Evolutionary conservation across 2,113 vertebrate genomes (phyloP), one percentile per base, ranked within the genome.

Genomic region (Fregetta grallaria): DNA sequence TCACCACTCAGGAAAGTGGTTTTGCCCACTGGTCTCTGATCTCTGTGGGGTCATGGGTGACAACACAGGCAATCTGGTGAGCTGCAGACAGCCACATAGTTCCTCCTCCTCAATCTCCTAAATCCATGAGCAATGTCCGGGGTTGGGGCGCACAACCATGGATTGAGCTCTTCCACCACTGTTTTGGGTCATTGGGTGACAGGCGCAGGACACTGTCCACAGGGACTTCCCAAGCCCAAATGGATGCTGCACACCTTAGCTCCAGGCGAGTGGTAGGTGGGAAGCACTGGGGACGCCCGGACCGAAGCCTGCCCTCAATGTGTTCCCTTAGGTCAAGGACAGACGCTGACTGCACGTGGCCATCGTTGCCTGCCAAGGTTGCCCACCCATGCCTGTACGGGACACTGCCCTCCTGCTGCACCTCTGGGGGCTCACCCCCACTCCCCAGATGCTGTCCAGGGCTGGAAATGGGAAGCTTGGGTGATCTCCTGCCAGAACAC

Each of bases 61-160:
- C 21, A 52, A 29, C 0, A 6, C 36, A 42, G 38, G 44, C n/a
- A 52, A 45, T 2, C 9, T 52, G 89, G 34, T 10, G 38, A 91
- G 63, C 58, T 66, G 27, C 38, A 70, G 34, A 10, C 34, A 77
- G 63, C 13, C 45, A 16, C 15, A 2, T 4, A 11, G 2, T 38
- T 53, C 15, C n/a, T 89, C 20, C 45, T 40, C 16, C n/a, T 66
- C 50, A 15, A 0, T 8, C 29, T 73, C 55, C 73, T 34, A 53
- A 70, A 67, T 6, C 50, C 44, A 58, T 2, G 15, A 89, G 36
- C 30, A 40, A 7, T 4, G 45, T 26, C 59, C 7, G 3, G 22
- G 14, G n/a, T 15, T 62, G 47, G 20, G 20, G 18, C 2, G 5
- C 32, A 47, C 36, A 56, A 77, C 34, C 73, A 66, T 0, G 0